Evolutionary conservation across 2,113 vertebrate genomes (phyloP), one percentile per base, ranked within the genome.

Genomic region (Microcebus tavaratra): DNA sequence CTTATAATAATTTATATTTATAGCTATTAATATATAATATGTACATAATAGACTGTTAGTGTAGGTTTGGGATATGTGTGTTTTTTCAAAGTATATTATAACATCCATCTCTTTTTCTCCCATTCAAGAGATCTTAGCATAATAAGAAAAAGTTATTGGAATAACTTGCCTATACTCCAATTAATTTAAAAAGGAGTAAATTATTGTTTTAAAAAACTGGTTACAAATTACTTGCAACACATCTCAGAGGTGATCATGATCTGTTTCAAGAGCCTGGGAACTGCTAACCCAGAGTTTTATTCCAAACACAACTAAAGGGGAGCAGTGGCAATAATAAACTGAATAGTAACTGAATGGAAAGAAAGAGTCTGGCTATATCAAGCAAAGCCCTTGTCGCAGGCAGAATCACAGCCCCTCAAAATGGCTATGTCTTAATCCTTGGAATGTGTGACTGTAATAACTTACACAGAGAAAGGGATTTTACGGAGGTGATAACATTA

Each of bases 101-200:
- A n/a, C 11, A 87, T 61, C 9, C 34, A 53, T 13, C 14, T 8
- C 4, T 70, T 88, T 93, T 90, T 88, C 42, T 72, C 57, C 42
- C 36, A 72, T 72, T 96, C 27, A 73, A 57, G 14, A 86, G 90
- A 75, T 68, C 57, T 80, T 92, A 94, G 20, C 68, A 92, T 42
- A 78, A 94, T 53, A 15, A 85, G 10, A 55, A 45, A 68, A 91
- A 78, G 12, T 83, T 80, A 76, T 76, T 18, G 39, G 36, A 92
- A 57, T 53, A 93, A 59, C 10, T 20, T 94, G 67, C 45, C 18
- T 65, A 39, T 85, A 81, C 6, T 59, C 36, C 27, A 85, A 87
- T 36, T 57, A 7, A 70, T 57, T 90, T 92, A 11, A 63, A 97
- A 93, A 72, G 20, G 59, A 55, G 6, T 39, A 70, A 76, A 72